Percentiles rank a stretch among this genome's conserved stretches.
phyloP scores from a whole-genome alignment of 2,113 vertebrate species.

The Rafetus swinhoei region DNA sequence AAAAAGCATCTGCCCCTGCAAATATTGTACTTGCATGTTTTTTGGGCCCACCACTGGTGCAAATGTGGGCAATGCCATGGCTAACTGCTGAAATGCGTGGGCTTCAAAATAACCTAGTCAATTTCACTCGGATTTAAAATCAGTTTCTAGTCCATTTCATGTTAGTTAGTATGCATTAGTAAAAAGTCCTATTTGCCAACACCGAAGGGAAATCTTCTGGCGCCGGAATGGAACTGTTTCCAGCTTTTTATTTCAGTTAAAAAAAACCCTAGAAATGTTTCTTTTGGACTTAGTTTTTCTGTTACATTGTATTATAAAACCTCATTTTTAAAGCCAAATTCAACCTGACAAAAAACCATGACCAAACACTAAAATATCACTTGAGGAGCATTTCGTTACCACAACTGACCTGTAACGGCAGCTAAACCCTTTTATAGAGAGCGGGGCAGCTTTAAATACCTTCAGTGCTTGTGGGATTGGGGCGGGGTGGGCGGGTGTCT shows the following conservation, averaged over 20 bases:
- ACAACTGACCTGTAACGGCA: neutral
- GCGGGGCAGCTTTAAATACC: neutral
- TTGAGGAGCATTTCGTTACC: neutral
- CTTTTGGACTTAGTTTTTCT: neutral
- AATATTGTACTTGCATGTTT: neutral
- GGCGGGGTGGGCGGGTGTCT: no score
- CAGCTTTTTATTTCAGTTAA: neutral
- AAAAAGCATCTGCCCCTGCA: neutral
- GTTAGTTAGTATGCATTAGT: fast-evolving
- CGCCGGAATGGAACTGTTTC: neutral
- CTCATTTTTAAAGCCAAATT: neutral
- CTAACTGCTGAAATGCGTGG: neutral
- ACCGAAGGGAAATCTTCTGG: fast-evolving
- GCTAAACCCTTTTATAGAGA: neutral
- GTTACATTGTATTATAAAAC: neutral
- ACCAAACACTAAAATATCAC: neutral
- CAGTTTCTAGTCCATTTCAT: neutral
- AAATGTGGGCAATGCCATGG: no score
- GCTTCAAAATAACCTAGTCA: neutral
- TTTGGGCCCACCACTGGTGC: neutral
- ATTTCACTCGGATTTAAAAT: neutral
- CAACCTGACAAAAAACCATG: neutral
- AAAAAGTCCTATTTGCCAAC: neutral
- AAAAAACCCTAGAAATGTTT: fast-evolving
- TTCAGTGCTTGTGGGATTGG: neutral